Evolutionary conservation across 2,797 vertebrate genomes (phyloP), one percentile per base, ranked within the genome.

Genomic region (Phaenicophaeus curvirostris): DNA sequence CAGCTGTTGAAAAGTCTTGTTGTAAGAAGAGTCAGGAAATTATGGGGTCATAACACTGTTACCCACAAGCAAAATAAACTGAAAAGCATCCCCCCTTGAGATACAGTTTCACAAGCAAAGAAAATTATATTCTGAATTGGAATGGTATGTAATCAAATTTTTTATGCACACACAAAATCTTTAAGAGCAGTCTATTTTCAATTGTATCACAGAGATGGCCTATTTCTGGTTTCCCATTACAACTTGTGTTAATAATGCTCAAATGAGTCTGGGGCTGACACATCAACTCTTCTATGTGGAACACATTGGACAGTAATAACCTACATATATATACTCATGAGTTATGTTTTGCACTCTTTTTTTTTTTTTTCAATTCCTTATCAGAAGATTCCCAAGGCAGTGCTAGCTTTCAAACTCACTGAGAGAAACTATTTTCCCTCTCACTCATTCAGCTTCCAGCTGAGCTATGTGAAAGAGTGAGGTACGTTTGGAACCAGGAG

Each of bases 171-270:
- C 3, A 35, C 15, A 14, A 78, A 82, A 13, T 28, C 59, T 68
- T 89, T 39, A 84, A 54, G 12, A 81, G 50, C n/a, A 83, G 25
- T 51, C 39, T 41, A 62, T 86, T 93, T 88, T 80, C 66, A 88
- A 18, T 58, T 72, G 23, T 62, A 66, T 48, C 59, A 88, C 83
- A 75, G 48, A 83, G 35, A 78, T 44, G 23, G 25, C 21, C 50
- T 81, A n/a, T 44, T 93, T 95, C 71, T 85, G 9, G 33, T 58
- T 95, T 85, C 16, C 72, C 19, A 48, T 85, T 87, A 87, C 39
- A 82, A 81, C 13, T 13, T 30, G 11, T 25, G 39, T 84, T 94
- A 93, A 63, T 63, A 85, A 78, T 18, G 42, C 30, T 73, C 23
- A 57, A 62, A 0, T 53, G 57, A 93, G 84, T 68, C 71, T 76